Conservation (phyloP, 2,113 vertebrate genomes). For the Plecturocebus donacophilus region DNA sequence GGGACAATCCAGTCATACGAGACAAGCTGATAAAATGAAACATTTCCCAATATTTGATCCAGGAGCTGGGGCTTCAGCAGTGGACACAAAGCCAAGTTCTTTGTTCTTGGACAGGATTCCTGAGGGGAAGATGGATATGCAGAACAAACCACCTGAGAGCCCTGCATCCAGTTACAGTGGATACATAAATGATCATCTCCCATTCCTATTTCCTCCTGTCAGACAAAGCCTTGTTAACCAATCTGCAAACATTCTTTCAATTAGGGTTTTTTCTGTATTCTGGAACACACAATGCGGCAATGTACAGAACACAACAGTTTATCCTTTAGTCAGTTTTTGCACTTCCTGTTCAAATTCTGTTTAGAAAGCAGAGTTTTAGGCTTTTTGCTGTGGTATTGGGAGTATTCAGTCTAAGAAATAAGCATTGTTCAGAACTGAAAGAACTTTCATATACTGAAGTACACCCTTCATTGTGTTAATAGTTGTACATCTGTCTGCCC, state of each 20-base stretch:
- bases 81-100: not conserved
- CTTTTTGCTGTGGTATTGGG: not conserved
- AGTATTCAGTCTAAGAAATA: not conserved
- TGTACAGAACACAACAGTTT: not conserved
- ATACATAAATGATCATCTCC: not conserved
- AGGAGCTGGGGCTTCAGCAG: not conserved
- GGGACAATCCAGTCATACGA: not conserved
- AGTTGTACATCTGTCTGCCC: not conserved
- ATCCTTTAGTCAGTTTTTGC: not conserved
- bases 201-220: not conserved
- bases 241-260: not conserved
- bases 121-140: not conserved
- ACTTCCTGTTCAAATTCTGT: not conserved
- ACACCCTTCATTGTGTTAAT: not conserved
- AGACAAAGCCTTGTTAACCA: not conserved
- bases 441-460: not conserved
- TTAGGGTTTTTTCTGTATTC: not conserved
- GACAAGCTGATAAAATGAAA: not conserved
- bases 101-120: not conserved
- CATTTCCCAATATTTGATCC: not conserved
- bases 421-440: not conserved
- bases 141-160: not conserved
- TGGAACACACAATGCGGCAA: not conserved
- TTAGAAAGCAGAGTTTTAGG: not conserved
- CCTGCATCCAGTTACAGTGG: not conserved